Evolutionary conservation across 2,113 vertebrate genomes (phyloP), one percentile per base, ranked within the genome.

Genomic region (Anhinga anhinga): DNA sequence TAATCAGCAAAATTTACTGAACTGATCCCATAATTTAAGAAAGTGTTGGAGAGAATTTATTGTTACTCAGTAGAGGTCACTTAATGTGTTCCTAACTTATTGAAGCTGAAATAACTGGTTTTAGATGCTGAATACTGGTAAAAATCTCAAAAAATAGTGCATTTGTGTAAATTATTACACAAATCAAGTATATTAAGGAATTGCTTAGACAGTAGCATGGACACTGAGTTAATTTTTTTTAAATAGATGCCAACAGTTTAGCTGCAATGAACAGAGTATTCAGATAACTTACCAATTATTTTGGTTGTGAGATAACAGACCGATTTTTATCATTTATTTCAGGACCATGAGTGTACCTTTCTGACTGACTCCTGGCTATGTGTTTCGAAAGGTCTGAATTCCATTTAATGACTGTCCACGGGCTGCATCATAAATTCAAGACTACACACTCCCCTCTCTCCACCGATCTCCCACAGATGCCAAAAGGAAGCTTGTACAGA

Each of bases 401-500:
- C 47, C 38, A 45, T 86, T 95, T 90, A 62, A 81, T n/a, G 49
- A 82, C 55, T 89, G 82, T 76, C 71, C 86, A 97, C 2, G 5
- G 70, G 53, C 88, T 88, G 86, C 74, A 93, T 80, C 87, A 90
- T 88, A 94, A 95, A 93, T 95, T 90, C 79, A 91, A 80, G 93
- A 66, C 71, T 95, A 80, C 66, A 76, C 72, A 76, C 76, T 93
- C 82, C 78, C 49, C 82, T 85, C 81, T 93, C 82, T 91, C 47
- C 79, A 90, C 66, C 30, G 94, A 96, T 95, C 93, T 95, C 94
- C 97, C 87, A 95, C 93, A 95, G 95, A 95, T 96, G 94, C 93
- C 94, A 97, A 95, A 85, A 97, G 94, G 96, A 97, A 96, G 94
- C 93, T 95, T 96, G 74, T 59, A 80, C 89, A 93, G 82, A 97